Conservation (phyloP, 2,113 vertebrate genomes). For the Etheostoma spectabile region DNA sequence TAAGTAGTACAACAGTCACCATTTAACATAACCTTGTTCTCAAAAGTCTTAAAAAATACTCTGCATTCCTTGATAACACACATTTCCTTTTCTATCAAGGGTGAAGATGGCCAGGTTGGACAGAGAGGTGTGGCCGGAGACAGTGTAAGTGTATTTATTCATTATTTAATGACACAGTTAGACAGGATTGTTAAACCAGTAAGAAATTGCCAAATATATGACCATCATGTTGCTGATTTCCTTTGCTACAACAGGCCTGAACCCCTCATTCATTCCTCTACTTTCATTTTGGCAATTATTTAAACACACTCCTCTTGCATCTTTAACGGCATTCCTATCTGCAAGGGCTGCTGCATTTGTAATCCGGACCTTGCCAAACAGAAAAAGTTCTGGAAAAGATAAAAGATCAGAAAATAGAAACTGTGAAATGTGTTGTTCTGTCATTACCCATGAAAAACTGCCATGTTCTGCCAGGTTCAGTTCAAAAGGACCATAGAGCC, state of each 20-base stretch:
- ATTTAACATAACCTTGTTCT: background rate
- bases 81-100: constrained; percentile 79
- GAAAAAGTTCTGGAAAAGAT: constrained; percentile 35
- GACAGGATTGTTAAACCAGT: constrained; percentile 16
- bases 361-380: constrained; percentile 30
- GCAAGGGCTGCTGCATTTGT: constrained; percentile 39
- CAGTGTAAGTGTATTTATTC: constrained; percentile 86
- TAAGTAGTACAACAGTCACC: constrained; percentile 73
- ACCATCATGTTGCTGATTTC: background rate
- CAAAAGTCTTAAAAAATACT: background rate
- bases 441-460: constrained; percentile 46
- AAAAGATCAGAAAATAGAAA: constrained; percentile 59
- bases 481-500: constrained; percentile 49
- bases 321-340: constrained; percentile 50
- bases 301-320: constrained; percentile 16
- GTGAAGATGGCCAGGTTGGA: constrained; percentile 97
- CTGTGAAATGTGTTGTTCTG: constrained; percentile 41
- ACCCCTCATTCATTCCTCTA: constrained; percentile 11
- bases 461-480: constrained; percentile 22
- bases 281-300: constrained; percentile 45
- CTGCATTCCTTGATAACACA: background rate
- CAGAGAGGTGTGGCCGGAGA: constrained; percentile 96
- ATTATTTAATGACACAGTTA: background rate
- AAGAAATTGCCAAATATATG: constrained; percentile 7
- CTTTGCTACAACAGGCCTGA: background rate